Percentiles rank a stretch among this genome's conserved stretches.
These are phyloP conservation scores for Anticlea derivata DNA, from an alignment of 2,888 invertebrate genomes.

Conservation along the genomic window DNA sequence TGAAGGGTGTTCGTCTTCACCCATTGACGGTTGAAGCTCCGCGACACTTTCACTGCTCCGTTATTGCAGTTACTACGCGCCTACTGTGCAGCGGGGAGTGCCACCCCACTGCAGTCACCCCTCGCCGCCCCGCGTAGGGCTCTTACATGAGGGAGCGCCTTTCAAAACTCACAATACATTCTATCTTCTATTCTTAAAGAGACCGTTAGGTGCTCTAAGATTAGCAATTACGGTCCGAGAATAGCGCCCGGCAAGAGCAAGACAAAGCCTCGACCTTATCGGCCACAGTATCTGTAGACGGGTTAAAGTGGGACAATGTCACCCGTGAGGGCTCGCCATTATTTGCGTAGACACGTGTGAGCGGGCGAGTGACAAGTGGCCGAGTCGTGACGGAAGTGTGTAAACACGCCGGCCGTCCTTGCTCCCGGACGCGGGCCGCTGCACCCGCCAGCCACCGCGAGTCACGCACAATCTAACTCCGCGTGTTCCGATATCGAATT, in stretches of 20 bases:
- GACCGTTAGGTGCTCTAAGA: slow-evolving; percentile 30
- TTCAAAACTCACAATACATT: slow-evolving; percentile 68
- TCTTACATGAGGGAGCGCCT: slow-evolving; percentile 68
- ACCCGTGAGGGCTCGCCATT: slow-evolving; percentile 77
- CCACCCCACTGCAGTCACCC: slow-evolving; percentile 79
- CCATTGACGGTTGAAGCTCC: slow-evolving; percentile 83
- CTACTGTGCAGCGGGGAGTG: slow-evolving; percentile 70
- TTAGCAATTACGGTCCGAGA: slow-evolving; percentile 40
- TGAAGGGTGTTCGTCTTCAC: slow-evolving; percentile 80
- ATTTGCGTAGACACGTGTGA: slow-evolving; percentile 80
- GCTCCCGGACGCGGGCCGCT: slow-evolving; percentile 62
- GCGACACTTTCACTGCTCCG: slow-evolving; percentile 84
- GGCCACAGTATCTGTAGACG: slow-evolving; percentile 71
- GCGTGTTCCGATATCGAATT: slow-evolving; percentile 56
- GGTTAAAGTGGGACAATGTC: slow-evolving; percentile 77
- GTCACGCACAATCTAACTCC: slow-evolving; percentile 63
- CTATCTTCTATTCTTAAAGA: slow-evolving; percentile 42
- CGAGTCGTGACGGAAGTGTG: slow-evolving; percentile 77
- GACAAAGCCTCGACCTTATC: slow-evolving; percentile 61
- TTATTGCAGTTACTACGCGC: slow-evolving; percentile 83
- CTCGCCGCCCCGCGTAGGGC: slow-evolving; percentile 67
- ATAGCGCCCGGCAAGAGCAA: slow-evolving; percentile 33
- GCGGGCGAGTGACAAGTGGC: slow-evolving; percentile 70
- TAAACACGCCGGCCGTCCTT: slow-evolving; percentile 76
- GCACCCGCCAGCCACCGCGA: slow-evolving; percentile 45